phyloP scores from a whole-genome alignment of 2,888 invertebrate genomes.

The Acholoe squamosa region DNA sequence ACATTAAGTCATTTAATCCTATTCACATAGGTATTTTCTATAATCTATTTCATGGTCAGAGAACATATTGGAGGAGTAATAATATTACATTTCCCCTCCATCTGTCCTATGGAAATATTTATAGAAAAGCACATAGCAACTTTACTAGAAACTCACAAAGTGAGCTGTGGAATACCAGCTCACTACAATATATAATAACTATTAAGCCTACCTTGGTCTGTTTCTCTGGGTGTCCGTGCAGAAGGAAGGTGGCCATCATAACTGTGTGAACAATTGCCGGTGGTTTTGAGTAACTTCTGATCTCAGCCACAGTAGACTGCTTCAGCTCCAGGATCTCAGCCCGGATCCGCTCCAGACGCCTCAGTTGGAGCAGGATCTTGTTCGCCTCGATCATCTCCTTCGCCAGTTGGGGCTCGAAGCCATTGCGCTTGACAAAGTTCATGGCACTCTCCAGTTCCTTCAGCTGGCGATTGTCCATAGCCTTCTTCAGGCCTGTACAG shows the following conservation, averaged over 20 bases:
- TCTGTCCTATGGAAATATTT: too few species aligned
- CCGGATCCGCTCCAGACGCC: constrained; percentile 72
- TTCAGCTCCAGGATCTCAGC: constrained; percentile 76
- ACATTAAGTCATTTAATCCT: too few species aligned
- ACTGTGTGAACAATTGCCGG: constrained; percentile 77
- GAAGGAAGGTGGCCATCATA: constrained; percentile 79
- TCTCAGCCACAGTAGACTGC: constrained; percentile 80
- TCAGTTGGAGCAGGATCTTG: constrained; percentile 67
- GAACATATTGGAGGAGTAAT: too few species aligned
- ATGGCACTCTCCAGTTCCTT: constrained; percentile 79
- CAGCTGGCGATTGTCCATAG: constrained; percentile 78
- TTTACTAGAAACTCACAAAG: too few species aligned
- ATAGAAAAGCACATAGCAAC: too few species aligned
- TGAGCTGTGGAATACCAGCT: too few species aligned
- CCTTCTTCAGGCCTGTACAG: constrained; percentile 75
- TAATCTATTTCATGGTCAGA: too few species aligned
- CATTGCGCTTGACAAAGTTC: constrained; percentile 77
- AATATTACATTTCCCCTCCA: too few species aligned
- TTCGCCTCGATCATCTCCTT: constrained; percentile 78
- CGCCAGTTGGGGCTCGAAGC: constrained; percentile 77
- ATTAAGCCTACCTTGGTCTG: constrained; percentile 78
- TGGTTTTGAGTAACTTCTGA: constrained; percentile 78
- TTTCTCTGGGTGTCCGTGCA: constrained; percentile 80
- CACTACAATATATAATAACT: neutral
- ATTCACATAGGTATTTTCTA: too few species aligned